Evolutionary conservation across 92 coral and sea anemone genomes (phyloP).

Genomic region (Phenganax subtilis): DNA sequence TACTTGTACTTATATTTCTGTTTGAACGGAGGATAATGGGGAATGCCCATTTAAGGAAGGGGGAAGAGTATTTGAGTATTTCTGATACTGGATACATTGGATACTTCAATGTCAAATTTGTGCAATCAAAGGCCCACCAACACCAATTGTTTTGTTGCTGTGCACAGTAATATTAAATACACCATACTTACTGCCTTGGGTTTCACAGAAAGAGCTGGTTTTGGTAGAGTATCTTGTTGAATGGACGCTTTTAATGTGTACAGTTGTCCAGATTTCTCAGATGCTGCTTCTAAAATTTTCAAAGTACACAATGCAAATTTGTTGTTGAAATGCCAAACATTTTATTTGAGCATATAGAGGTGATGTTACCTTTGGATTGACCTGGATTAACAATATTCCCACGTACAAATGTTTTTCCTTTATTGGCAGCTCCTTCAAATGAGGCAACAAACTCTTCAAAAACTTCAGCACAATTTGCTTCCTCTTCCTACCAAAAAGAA

Average conservation of each 20-base stretch:
- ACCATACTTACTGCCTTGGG: constrained; percentile 9
- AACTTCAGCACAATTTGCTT: constrained; percentile 90
- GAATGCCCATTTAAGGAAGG: too few relatives aligned
- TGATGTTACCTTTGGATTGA: constrained; percentile 66
- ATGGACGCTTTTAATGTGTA: constrained; percentile 21
- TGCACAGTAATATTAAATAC: background rate
- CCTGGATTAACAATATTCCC: constrained; percentile 84
- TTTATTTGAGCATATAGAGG: too few relatives aligned
- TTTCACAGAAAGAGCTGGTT: constrained; percentile 25
- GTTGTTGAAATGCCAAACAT: too few relatives aligned
- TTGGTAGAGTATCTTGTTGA: constrained; percentile 17
- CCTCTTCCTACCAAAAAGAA: constrained; percentile 58
- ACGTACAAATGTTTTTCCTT: constrained; percentile 91
- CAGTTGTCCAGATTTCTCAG: constrained; percentile 31
- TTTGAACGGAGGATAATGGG: too few relatives aligned
- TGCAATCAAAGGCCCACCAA: background rate
- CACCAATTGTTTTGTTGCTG: background rate
- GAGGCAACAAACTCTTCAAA: constrained; percentile 99
- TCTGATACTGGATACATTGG: too few relatives aligned
- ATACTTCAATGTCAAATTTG: too few relatives aligned
- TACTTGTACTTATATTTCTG: too few relatives aligned
- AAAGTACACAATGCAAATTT: background rate
- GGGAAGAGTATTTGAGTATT: too few relatives aligned
- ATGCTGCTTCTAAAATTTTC: constrained; percentile 25
- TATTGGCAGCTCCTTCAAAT: constrained; percentile 77